These are phyloP conservation scores for Orius laevigatus DNA, from an alignment of 1,140 invertebrate species.

Conservation along the genomic window DNA sequence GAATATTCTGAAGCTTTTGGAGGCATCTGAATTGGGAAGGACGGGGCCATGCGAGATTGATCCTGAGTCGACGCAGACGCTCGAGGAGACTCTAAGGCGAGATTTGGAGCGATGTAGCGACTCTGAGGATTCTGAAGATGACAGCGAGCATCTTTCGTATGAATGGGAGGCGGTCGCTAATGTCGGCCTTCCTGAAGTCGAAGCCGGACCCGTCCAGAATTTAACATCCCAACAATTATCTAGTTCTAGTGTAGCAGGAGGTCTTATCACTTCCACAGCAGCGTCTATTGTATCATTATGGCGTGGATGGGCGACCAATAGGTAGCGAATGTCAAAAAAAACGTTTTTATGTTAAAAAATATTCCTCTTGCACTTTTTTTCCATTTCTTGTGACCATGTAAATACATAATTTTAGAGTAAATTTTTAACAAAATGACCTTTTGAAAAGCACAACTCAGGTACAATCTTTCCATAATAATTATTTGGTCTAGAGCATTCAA, in stretches of 20 bases:
- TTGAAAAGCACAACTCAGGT: too few species aligned
- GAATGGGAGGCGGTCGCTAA: slow-evolving; percentile 43
- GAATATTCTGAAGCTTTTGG: slow-evolving; percentile 54
- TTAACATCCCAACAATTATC: slow-evolving; percentile 27
- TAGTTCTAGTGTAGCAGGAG: slow-evolving; percentile 39
- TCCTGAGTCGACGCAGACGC: slow-evolving; percentile 27
- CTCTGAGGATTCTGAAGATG: slow-evolving; percentile 49
- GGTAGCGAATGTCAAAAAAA: neutral
- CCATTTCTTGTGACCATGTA: too few species aligned
- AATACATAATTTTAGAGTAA: too few species aligned
- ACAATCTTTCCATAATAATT: too few species aligned
- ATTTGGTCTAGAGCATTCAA: too few species aligned
- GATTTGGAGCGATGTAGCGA: slow-evolving; percentile 40
- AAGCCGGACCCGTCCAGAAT: slow-evolving; percentile 1
- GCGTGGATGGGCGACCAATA: slow-evolving; percentile 29
- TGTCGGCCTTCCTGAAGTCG: slow-evolving; percentile 13
- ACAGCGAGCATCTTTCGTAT: slow-evolving; percentile 34
- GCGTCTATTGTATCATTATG: slow-evolving; percentile 50
- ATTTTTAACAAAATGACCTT: too few species aligned
- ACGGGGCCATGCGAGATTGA: slow-evolving; percentile 39
- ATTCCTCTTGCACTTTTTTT: too few species aligned
- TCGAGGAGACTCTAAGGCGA: slow-evolving; percentile 40
- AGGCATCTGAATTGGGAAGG: slow-evolving; percentile 42
- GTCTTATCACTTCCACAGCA: slow-evolving; percentile 47
- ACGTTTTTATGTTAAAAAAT: too few species aligned